Evolutionary conservation across 2,797 vertebrate species (phyloP).

Genomic region (Atherinosoma microstoma): DNA sequence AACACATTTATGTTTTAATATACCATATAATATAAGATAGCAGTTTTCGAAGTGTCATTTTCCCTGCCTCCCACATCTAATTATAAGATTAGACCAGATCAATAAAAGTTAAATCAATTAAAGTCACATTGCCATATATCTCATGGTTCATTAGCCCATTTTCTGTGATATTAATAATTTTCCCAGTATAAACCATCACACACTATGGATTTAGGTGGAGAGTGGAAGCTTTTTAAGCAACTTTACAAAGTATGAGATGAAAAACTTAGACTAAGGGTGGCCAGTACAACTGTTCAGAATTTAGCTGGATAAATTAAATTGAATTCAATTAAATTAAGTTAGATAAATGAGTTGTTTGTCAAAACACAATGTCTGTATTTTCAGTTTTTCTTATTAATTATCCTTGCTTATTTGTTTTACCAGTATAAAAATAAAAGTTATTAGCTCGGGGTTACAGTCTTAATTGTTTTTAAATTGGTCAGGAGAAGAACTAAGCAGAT

Average conservation of each 20-base stretch:
- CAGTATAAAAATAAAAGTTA: too few species aligned
- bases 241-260: conserved; percentile 2
- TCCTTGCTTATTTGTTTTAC: too few species aligned
- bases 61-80: not conserved
- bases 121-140: conserved; percentile 5
- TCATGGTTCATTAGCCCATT: conserved; percentile 1
- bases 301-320: not conserved
- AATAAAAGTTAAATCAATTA: conserved; percentile 2
- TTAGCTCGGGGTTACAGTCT: too few species aligned
- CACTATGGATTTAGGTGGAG: not conserved
- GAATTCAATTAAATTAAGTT: not conserved
- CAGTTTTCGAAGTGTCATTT: not conserved
- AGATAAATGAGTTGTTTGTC: not conserved
- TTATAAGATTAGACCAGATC: conserved; percentile 14
- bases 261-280: conserved; percentile 9
- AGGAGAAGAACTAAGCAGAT: conserved; percentile 53
- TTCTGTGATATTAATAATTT: conserved; percentile 12
- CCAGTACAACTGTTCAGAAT: not conserved
- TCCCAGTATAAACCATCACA: conserved; percentile 8
- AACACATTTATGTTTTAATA: not conserved
- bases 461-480: conserved; percentile 45
- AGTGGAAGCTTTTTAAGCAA: not conserved
- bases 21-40: not conserved
- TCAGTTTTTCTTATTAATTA: not conserved
- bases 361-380: not conserved